phyloP scores from a whole-genome alignment of 2,797 vertebrate species.

The Centroberyx gerrardi region DNA sequence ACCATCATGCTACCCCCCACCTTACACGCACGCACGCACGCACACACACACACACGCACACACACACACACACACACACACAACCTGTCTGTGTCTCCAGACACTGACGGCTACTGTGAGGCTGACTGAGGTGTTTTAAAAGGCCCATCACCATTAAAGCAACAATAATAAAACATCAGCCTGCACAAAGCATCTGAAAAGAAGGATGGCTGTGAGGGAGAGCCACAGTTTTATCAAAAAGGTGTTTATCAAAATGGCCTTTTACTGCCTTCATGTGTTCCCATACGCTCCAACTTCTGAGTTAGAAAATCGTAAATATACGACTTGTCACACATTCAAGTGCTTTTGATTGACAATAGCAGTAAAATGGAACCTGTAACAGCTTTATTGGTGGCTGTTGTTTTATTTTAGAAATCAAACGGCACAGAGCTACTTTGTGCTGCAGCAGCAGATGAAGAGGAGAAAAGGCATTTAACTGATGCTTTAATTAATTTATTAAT shows the following conservation, averaged over 20 bases:
- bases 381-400: too few species aligned
- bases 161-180: conserved; percentile 7
- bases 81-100: conserved; percentile 1
- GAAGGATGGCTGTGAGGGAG: background rate
- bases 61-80: conserved; percentile 19
- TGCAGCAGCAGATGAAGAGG: too few species aligned
- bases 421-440: too few species aligned
- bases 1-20: conserved; percentile 67
- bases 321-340: too few species aligned
- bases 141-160: background rate
- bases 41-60: conserved; percentile 17
- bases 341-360: too few species aligned
- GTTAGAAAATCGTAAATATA: too few species aligned
- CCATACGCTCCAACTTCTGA: too few species aligned
- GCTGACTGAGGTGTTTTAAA: background rate
- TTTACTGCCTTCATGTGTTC: background rate
- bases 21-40: conserved; percentile 14
- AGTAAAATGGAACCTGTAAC: too few species aligned
- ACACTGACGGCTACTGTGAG: background rate
- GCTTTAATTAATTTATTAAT: too few species aligned
- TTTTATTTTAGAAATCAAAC: too few species aligned
- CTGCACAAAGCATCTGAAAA: background rate
- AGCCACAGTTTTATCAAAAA: background rate
- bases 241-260: too few species aligned
- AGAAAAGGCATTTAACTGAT: too few species aligned